Percentiles rank a stretch among this genome's conserved stretches.
Evolutionary conservation across 2,888 invertebrate genomes (phyloP).

Genomic region (Bibio marci): DNA sequence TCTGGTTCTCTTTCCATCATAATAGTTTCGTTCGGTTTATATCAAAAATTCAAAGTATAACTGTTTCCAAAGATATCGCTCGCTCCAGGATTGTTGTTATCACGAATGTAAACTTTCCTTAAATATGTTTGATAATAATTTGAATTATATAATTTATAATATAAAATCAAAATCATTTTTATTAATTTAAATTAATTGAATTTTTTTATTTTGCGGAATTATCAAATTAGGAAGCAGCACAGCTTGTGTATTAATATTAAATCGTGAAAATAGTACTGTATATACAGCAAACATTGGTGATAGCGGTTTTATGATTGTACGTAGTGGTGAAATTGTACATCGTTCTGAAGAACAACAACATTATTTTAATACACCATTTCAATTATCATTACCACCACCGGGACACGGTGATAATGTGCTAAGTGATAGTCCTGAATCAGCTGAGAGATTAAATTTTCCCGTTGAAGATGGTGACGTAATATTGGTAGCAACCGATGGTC

Average conservation of each 20-base stretch:
- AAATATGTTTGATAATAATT: too few relatives aligned
- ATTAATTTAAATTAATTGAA: constrained; percentile 1
- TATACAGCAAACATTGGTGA: constrained; percentile 98
- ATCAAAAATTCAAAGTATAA: too few relatives aligned
- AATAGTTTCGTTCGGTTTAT: too few relatives aligned
- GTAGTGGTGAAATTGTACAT: constrained; percentile 73
- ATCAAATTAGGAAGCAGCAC: constrained; percentile 85
- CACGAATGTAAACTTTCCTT: too few relatives aligned
- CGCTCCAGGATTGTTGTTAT: too few relatives aligned
- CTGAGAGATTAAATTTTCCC: constrained; percentile 71
- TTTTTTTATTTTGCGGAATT: constrained; percentile 6
- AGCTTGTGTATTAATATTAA: constrained; percentile 88
- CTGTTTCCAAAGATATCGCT: too few relatives aligned
- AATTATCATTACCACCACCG: constrained; percentile 85
- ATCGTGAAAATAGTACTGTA: constrained; percentile 74
- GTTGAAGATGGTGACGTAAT: constrained; percentile 87
- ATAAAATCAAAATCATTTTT: too few relatives aligned
- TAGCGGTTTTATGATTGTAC: constrained; percentile 89
- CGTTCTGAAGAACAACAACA: constrained; percentile 95
- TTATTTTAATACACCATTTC: constrained; percentile 98
- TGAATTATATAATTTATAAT: too few relatives aligned
- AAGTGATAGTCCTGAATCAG: constrained; percentile 86
- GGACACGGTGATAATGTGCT: constrained; percentile 73
- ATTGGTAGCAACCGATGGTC: constrained; percentile 91
- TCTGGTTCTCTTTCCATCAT: too few relatives aligned